A percentile compares a stretch with the other conserved stretches of the same genome.
These are phyloP conservation scores for Xylocampa areola DNA, from an alignment of 2,888 invertebrate genomes.

Conservation along the genomic window DNA sequence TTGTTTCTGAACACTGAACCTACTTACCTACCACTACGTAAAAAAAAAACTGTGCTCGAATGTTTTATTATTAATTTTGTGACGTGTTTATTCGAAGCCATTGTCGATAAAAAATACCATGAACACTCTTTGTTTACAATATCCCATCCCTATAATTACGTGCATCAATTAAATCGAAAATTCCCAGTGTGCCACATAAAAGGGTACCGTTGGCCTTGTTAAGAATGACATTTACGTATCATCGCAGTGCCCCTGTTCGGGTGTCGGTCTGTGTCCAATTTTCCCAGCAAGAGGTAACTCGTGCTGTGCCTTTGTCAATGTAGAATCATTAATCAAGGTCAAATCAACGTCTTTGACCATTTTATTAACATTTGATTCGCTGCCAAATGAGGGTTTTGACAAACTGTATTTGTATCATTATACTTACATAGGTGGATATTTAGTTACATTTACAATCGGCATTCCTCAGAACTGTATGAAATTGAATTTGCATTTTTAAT, in stretches of 20 bases:
- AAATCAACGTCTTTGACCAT: slow-evolving; percentile 72
- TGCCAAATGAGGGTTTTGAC: slow-evolving; percentile 54
- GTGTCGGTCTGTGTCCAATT: slow-evolving; percentile 75
- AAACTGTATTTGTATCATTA: slow-evolving; percentile 40
- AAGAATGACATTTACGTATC: slow-evolving; percentile 69
- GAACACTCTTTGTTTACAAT: slow-evolving; percentile 2
- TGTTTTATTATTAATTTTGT: too few relatives aligned
- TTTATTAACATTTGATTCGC: slow-evolving; percentile 76
- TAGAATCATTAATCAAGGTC: slow-evolving; percentile 83
- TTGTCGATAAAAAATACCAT: neutral
- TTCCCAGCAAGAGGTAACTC: slow-evolving; percentile 78
- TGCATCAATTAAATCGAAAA: slow-evolving; percentile 23
- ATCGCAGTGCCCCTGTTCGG: slow-evolving; percentile 64
- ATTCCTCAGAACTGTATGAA: slow-evolving; percentile 36
- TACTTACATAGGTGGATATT: slow-evolving; percentile 22
- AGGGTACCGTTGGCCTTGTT: slow-evolving; percentile 56
- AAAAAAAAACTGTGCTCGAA: too few relatives aligned
- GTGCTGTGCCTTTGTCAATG: slow-evolving; percentile 83
- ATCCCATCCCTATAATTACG: slow-evolving; percentile 23
- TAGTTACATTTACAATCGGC: slow-evolving; percentile 42
- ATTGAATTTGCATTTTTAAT: slow-evolving; percentile 42
- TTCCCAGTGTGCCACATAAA: slow-evolving; percentile 32
- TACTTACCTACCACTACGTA: too few relatives aligned
- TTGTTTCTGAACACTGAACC: too few relatives aligned
- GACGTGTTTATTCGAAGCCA: too few relatives aligned